Base-by-base conservation (phyloP, 2,888 invertebrate species). In the Rhogogaster chlorosoma region DNA sequence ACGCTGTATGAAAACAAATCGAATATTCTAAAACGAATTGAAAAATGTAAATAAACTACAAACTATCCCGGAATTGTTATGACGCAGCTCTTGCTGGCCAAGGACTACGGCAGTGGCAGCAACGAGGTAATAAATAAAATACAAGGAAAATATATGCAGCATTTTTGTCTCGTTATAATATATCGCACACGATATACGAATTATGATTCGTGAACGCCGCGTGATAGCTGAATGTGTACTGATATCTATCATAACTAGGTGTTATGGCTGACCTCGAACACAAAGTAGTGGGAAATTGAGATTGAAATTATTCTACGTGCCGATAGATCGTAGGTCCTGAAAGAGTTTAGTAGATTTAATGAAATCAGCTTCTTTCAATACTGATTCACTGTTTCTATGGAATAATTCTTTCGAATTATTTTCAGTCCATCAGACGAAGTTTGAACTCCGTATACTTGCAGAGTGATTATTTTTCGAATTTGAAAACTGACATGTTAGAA, bases 21-120 rank as follows among this genome's bases (percentile, higher is more conserved):
- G 0, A 64, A 22, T 0, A 64, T 38, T 38, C 29, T 22, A 26
- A 64, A 22, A 22, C 29, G 29, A 12, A 26, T 4, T n/a, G n/a
- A n/a, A n/a, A n/a, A n/a, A n/a, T n/a, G n/a, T n/a, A n/a, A n/a
- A n/a, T n/a, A n/a, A n/a, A 61, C 9, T 7, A 64, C 26, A 22
- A 64, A 64, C 12, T 10, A 64, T 2, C 22, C 29, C 7, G 10
- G 10, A 64, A 0, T 22, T 64, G 6, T 12, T n/a, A 64, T 29
- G 3, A 82, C 78, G 82, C 75, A 85, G 83, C 90, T 91, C n/a
- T 92, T 90, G 92, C 92, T 87, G 91, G 91, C 42, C 91, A 87
- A 91, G 91, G 91, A 91, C 89, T 78, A 75, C 86, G 88, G 87
- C 67, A 38, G 38, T 38, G 6, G 70, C 84, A 84, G 83, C 12